Evolutionary conservation across 2,888 invertebrate genomes (phyloP).

Genomic region (Lasioglossum zephyrum): DNA sequence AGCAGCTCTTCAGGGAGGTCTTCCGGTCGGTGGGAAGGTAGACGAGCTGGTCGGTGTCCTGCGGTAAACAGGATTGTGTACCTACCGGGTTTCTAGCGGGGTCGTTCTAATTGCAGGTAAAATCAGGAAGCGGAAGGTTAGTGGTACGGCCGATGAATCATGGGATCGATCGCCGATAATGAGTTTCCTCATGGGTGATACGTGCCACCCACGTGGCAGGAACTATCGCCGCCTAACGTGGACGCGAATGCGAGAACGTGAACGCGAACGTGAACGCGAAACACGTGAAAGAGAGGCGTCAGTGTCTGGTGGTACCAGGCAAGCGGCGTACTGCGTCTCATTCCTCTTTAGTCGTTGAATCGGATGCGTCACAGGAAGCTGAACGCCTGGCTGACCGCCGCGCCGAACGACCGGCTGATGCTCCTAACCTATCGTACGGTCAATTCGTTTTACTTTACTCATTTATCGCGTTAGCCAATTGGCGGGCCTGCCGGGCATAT

Average conservation of each 20-base stretch:
- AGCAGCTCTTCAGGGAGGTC: background rate
- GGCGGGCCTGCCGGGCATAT: constrained; percentile 55
- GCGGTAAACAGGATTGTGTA: constrained; percentile 14
- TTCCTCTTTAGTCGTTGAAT: constrained; percentile 69
- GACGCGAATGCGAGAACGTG: background rate
- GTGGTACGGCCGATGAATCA: constrained; percentile 55
- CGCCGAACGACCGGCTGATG: constrained; percentile 58
- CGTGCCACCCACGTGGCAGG: constrained; percentile 50
- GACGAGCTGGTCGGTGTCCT: background rate
- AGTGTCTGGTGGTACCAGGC: constrained; percentile 78
- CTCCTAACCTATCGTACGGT: constrained; percentile 69
- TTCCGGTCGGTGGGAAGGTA: background rate
- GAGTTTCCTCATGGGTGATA: constrained; percentile 51
- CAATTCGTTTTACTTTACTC: constrained; percentile 72
- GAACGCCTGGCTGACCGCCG: constrained; percentile 62
- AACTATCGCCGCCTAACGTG: background rate
- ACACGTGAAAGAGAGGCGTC: constrained; percentile 64
- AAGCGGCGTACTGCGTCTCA: constrained; percentile 65
- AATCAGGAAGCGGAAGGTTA: constrained; percentile 60
- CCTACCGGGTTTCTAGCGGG: constrained; percentile 28
- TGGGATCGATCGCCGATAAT: constrained; percentile 57
- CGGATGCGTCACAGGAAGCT: constrained; percentile 73
- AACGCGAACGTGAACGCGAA: constrained; percentile 27
- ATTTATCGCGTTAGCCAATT: constrained; percentile 76
- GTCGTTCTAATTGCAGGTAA: constrained; percentile 55